Conservation (phyloP, 2,888 invertebrate species). For the Acleris holmiana region DNA sequence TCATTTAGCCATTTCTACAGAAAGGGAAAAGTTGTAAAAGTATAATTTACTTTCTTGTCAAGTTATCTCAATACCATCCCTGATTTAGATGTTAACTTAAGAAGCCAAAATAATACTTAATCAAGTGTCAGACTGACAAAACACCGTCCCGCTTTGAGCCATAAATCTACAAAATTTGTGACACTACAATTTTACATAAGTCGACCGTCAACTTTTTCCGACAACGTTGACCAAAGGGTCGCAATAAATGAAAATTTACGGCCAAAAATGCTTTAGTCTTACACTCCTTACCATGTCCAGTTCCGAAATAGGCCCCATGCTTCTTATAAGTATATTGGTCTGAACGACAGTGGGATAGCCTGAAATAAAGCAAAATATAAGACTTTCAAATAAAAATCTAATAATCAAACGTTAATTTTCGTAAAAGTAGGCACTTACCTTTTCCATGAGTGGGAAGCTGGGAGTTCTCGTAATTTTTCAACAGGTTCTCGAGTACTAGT, state of each 20-base stretch:
- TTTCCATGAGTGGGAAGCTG: slow-evolving; percentile 95
- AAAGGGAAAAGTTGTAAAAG: slow-evolving; percentile 17
- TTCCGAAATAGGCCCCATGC: slow-evolving; percentile 96
- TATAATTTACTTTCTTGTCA: slow-evolving; percentile 4
- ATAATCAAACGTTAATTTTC: not conserved
- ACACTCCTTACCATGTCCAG: slow-evolving; percentile 90
- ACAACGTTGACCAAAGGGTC: not conserved
- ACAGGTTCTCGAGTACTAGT: slow-evolving; percentile 91
- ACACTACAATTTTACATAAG: not conserved
- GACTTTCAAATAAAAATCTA: not conserved
- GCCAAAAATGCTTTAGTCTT: not conserved
- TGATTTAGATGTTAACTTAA: slow-evolving; percentile 2
- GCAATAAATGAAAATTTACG: not conserved
- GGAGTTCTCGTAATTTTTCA: slow-evolving; percentile 95
- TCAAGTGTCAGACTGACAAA: not conserved
- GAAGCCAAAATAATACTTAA: not conserved
- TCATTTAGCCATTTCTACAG: slow-evolving; percentile 7
- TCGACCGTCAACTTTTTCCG: not conserved
- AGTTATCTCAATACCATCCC: not conserved
- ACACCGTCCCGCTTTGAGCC: not conserved
- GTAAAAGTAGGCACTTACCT: slow-evolving; percentile 78
- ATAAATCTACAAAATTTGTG: slow-evolving; percentile 2
- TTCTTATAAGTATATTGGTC: slow-evolving; percentile 94
- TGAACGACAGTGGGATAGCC: slow-evolving; percentile 93
- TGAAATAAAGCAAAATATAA: slow-evolving; percentile 64